Evolutionary conservation across 2,797 vertebrate genomes (phyloP).

Genomic region (Galago senegalensis): DNA sequence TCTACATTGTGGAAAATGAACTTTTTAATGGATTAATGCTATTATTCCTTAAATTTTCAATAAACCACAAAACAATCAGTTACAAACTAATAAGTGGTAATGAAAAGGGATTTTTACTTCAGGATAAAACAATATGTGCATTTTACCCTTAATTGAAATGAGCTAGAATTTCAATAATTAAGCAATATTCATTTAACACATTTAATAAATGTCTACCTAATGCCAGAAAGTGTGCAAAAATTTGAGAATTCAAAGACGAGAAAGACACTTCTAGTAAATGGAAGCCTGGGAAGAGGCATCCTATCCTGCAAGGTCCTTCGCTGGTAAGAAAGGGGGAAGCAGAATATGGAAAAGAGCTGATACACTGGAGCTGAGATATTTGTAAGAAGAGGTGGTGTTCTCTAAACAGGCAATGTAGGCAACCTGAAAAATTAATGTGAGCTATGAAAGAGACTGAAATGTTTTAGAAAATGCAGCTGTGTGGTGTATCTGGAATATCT

Average conservation of each 20-base stretch:
- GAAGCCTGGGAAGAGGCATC: neutral
- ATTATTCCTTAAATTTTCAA: neutral
- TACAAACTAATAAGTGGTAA: neutral
- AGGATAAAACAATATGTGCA: neutral
- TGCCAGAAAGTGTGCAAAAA: neutral
- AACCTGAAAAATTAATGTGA: neutral
- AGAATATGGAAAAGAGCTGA: neutral
- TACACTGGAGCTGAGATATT: neutral
- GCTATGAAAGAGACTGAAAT: neutral
- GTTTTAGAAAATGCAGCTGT: neutral
- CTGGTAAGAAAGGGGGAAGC: neutral
- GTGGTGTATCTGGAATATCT: neutral
- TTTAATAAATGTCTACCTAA: neutral
- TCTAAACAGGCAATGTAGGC: neutral
- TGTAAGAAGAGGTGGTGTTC: neutral
- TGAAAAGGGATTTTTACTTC: conserved; percentile 1
- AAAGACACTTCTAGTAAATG: neutral
- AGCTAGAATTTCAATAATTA: neutral
- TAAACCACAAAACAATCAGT: neutral
- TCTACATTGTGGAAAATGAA: neutral
- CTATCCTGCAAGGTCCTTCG: neutral
- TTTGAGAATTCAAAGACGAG: neutral
- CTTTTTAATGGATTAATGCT: neutral
- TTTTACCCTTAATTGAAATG: neutral
- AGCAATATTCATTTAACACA: neutral